phyloP scores from a whole-genome alignment of 2,888 invertebrate species.

The Dyspetes luteomarginatus region DNA sequence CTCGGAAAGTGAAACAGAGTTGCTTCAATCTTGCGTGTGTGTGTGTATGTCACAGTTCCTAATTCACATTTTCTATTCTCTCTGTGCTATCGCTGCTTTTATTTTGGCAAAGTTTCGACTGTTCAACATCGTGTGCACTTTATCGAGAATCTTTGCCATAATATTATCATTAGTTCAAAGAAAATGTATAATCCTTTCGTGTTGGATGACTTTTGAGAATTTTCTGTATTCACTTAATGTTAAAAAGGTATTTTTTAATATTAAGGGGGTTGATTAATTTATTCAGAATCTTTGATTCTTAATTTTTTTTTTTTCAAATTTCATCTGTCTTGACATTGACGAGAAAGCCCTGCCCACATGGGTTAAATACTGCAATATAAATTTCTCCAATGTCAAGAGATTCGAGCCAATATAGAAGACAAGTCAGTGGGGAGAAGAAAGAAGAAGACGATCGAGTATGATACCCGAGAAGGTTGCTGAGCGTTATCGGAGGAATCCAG shows the following conservation, averaged over 20 bases:
- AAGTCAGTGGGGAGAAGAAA: constrained; percentile 1
- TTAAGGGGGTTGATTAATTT: too few relatives aligned
- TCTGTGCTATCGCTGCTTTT: constrained; percentile 13
- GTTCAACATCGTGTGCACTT: too few relatives aligned
- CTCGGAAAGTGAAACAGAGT: constrained; percentile 36
- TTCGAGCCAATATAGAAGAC: constrained; percentile 36
- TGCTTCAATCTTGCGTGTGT: constrained; percentile 17
- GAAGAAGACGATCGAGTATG: constrained; percentile 53
- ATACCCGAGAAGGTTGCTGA: constrained; percentile 36
- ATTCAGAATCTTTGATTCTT: too few relatives aligned
- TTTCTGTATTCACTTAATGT: too few relatives aligned
- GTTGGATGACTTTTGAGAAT: too few relatives aligned
- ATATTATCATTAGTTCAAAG: too few relatives aligned
- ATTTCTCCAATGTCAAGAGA: constrained; percentile 45
- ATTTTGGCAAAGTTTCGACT: constrained; percentile 16
- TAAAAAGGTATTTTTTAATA: too few relatives aligned
- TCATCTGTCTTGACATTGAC: too few relatives aligned
- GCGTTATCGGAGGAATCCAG: constrained; percentile 56
- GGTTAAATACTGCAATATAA: constrained; percentile 15
- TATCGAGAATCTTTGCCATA: too few relatives aligned
- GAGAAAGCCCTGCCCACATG: too few relatives aligned
- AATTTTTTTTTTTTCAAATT: too few relatives aligned
- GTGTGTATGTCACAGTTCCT: constrained; percentile 10
- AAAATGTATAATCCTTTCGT: too few relatives aligned
- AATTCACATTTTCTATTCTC: constrained; percentile 62